These are phyloP conservation scores for Aepyceros melampus DNA, from an alignment of 2,113 vertebrate species.

Conservation along the genomic window DNA sequence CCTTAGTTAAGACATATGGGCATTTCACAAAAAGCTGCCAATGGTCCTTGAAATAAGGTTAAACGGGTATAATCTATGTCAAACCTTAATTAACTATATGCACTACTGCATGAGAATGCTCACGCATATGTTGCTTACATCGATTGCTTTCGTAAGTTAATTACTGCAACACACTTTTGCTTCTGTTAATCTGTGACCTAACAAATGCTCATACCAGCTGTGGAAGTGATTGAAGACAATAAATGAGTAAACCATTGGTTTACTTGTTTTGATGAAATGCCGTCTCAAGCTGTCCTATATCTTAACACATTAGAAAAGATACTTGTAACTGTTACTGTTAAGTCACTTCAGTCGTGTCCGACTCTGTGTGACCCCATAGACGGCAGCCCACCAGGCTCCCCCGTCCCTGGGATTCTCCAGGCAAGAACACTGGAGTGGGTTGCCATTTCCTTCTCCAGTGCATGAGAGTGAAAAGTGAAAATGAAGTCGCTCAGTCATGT, in stretches of 20 bases:
- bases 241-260: conserved; percentile 8
- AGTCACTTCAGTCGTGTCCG: too few relatives aligned
- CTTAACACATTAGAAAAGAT: conserved; percentile 39
- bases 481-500: too few relatives aligned
- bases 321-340: too few relatives aligned
- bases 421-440: too few relatives aligned
- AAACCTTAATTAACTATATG: conserved; percentile 57
- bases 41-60: conserved; percentile 70
- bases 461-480: too few relatives aligned
- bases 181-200: conserved; percentile 59
- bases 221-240: conserved; percentile 17
- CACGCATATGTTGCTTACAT: conserved; percentile 64
- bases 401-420: too few relatives aligned
- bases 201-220: conserved; percentile 71
- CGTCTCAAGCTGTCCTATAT: neutral
- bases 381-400: too few relatives aligned
- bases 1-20: conserved; percentile 52
- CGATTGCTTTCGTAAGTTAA: conserved; percentile 63
- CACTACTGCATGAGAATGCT: conserved; percentile 21
- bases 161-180: conserved; percentile 30
- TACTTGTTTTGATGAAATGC: conserved; percentile 45
- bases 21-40: conserved; percentile 37
- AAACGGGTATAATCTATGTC: conserved; percentile 53
- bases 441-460: too few relatives aligned
- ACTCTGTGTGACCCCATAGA: too few relatives aligned